Percentiles rank a stretch among this genome's conserved stretches.
Conservation (phyloP, 2,113 vertebrate species). For the Heliornis fulica region DNA sequence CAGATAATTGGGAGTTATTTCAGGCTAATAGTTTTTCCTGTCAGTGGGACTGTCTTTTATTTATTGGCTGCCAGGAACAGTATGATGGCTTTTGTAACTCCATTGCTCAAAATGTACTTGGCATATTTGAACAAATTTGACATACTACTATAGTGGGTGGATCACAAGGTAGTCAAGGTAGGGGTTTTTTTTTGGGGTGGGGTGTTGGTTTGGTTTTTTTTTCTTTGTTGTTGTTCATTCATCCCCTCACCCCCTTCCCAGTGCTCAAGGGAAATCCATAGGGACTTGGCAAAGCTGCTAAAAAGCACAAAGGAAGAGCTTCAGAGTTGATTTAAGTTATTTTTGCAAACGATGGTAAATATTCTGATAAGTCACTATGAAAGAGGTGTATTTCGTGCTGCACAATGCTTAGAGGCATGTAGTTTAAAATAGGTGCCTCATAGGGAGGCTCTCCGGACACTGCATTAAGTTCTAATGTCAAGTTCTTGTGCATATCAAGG, state of each 20-base stretch:
- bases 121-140: background rate
- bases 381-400: rapidly evolving
- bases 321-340: background rate
- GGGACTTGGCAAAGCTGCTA: background rate
- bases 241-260: too few relatives aligned
- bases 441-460: background rate
- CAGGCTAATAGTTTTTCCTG: background rate
- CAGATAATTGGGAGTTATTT: background rate
- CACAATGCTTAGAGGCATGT: background rate
- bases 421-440: background rate
- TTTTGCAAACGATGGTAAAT: background rate
- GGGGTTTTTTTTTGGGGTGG: too few relatives aligned
- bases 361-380: background rate
- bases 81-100: background rate
- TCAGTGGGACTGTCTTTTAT: background rate
- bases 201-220: background rate
- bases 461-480: background rate
- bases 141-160: background rate
- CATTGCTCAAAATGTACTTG: background rate
- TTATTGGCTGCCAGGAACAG: background rate
- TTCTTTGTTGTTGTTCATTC: background rate
- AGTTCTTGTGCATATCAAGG: background rate
- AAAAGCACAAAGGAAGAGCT: background rate
- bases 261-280: background rate
- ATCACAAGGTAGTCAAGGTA: background rate